Evolutionary conservation across 2,113 vertebrate species (phyloP).

Genomic region (human (Homo sapiens)): GRCh38 chr13:42213501-42214000

Average conservation of each 20-base stretch:
- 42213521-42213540: neutral
- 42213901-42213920: neutral
- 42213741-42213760: neutral
- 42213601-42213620: neutral
- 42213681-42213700: neutral
- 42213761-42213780: neutral
- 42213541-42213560: neutral
- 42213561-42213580: neutral
- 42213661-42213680: neutral
- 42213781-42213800: neutral
- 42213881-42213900: neutral
- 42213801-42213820: neutral
- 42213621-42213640: neutral
- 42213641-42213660: neutral
- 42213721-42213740: neutral
- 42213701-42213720: neutral
- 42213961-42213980: neutral
- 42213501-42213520: neutral
- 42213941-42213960: neutral
- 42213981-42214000: neutral
- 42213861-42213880: neutral
- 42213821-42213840: neutral
- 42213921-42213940: neutral
- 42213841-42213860: neutral
- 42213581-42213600: neutral